Base-by-base conservation (phyloP, 1,140 invertebrate species). In the Dreissena polymorpha region DNA sequence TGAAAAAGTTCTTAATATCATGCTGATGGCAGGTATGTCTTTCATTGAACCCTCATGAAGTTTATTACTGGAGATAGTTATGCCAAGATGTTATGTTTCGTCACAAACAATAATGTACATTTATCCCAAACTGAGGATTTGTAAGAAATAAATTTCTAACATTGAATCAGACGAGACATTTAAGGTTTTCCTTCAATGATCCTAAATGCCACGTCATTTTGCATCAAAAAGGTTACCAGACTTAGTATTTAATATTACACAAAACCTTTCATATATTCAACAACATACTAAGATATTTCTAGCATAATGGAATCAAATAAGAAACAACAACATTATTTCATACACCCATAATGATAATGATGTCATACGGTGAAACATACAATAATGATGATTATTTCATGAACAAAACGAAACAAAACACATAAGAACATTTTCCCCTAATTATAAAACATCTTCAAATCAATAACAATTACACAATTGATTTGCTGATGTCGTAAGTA, bases 251-350 rank as follows among this genome's bases (percentile, higher is more conserved):
- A 57, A 73, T 73, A 73, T 57, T 27, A 57, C 55, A 21, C 25
- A n/a, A 57, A n/a, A 57, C 60, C 60, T 57, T 73, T 53, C 23
- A 63, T 25, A 63, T 63, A 73, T 60, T n/a, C 51, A 60, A 16
- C 14, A 12, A 60, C 51, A 73, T 57, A 27, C 71, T 39, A 13
- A 73, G 29, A 73, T n/a, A 69, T 69, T 53, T 53, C n/a, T 53
- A 70, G 68, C 68, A 70, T n/a, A 72, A 21, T 73, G 51, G 60
- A 57, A 73, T 27, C 55, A 10, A 73, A 72, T 57, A 73, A 73
- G 21, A 57, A 60, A 21, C 29, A 51, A 25, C 55, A 51, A 73
- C 55, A 55, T 39, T 73, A 73, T 16, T 39, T 16, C 60, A 73
- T 57, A 73, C 60, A 57, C 60, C 21, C 53, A 57, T 51, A 13